Conservation (phyloP, 2,113 vertebrate genomes). For the Corythornis vintsioides region DNA sequence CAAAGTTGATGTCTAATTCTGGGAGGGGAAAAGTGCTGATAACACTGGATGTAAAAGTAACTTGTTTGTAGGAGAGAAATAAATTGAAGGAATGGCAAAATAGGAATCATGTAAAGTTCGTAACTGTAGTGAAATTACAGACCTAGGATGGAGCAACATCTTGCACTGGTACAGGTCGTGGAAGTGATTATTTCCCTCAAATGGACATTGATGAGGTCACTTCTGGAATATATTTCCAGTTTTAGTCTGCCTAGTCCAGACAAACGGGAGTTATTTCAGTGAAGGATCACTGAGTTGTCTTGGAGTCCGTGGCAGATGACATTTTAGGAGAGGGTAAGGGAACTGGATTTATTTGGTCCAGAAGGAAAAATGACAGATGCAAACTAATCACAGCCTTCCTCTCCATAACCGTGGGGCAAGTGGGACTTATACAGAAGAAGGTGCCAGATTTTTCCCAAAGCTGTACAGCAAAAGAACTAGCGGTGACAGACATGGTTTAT, state of each 20-base stretch:
- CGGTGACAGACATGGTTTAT: neutral
- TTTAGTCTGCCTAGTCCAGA: neutral
- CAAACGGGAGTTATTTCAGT: neutral
- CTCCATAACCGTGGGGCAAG: neutral
- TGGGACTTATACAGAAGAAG: neutral
- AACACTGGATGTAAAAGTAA: neutral
- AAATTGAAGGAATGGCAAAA: neutral
- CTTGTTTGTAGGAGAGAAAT: neutral
- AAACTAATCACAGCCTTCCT: neutral
- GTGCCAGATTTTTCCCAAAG: neutral
- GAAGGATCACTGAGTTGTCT: neutral
- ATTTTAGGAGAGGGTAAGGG: neutral
- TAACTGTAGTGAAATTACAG: neutral
- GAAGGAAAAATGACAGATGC: neutral
- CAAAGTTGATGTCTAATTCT: neutral
- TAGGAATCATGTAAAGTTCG: neutral
- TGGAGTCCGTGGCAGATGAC: neutral
- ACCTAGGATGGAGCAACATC: neutral
- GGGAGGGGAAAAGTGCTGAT: fast-evolving
- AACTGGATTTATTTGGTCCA: neutral
- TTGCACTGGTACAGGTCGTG: fast-evolving
- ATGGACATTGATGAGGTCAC: neutral
- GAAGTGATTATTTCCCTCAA: neutral
- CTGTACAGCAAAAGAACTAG: neutral
- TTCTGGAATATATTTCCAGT: neutral